Conservation (phyloP, 1,140 invertebrate genomes). For the Cydia pomonella region DNA sequence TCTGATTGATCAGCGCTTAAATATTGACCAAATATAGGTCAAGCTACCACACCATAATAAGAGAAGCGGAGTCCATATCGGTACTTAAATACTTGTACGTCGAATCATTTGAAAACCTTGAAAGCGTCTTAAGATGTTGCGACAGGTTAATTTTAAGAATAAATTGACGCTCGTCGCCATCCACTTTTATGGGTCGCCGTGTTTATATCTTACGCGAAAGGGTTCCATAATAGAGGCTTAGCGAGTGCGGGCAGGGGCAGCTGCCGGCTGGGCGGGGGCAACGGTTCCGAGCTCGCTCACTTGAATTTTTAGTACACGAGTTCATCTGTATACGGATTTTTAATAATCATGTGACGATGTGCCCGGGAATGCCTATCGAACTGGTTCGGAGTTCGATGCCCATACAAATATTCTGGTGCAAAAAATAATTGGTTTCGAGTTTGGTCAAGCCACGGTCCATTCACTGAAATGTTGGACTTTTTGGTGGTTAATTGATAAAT, state of each 20-base stretch:
- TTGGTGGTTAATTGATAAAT: slow-evolving; percentile 22
- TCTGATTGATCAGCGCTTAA: not conserved
- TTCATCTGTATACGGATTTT: slow-evolving; percentile 29
- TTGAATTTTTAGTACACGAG: slow-evolving; percentile 57
- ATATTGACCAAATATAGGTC: not conserved
- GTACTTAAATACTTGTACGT: slow-evolving; percentile 53
- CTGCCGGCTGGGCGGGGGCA: slow-evolving; percentile 60
- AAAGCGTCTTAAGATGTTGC: slow-evolving; percentile 59
- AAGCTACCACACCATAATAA: not conserved
- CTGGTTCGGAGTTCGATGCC: slow-evolving; percentile 32
- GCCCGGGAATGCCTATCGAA: slow-evolving; percentile 31
- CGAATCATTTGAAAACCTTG: slow-evolving; percentile 59
- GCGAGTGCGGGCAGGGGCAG: slow-evolving; percentile 54
- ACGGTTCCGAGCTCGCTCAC: slow-evolving; percentile 47
- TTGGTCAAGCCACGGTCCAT: slow-evolving; percentile 22
- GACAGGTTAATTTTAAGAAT: slow-evolving; percentile 76
- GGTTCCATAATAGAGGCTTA: slow-evolving; percentile 62
- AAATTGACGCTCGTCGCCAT: slow-evolving; percentile 65
- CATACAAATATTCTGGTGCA: slow-evolving; percentile 30
- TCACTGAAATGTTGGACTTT: slow-evolving; percentile 26
- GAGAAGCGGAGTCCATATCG: slow-evolving; percentile 1
- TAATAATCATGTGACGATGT: slow-evolving; percentile 31
- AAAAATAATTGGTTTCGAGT: slow-evolving; percentile 23
- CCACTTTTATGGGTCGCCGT: slow-evolving; percentile 60
- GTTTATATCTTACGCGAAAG: slow-evolving; percentile 55